Evolutionary conservation across 2,113 vertebrate genomes (phyloP).

Genomic region (Phalacrocorax aristotelis): DNA sequence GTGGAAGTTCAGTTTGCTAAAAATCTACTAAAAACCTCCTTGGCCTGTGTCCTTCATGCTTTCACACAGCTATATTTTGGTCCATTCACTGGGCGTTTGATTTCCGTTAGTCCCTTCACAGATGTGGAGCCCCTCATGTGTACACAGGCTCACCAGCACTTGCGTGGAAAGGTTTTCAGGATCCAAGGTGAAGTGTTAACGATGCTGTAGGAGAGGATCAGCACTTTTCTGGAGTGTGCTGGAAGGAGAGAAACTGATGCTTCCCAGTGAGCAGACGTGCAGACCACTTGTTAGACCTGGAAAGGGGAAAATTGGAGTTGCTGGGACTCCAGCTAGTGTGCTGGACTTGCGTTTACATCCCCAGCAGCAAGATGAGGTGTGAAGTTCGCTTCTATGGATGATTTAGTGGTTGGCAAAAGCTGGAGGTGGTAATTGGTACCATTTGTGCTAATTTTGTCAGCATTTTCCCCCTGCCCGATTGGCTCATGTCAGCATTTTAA

Average conservation of each 20-base stretch:
- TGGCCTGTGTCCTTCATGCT: not conserved
- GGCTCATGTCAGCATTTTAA: not conserved
- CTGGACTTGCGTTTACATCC: not conserved
- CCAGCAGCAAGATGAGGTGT: constrained; percentile 31
- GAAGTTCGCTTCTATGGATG: constrained; percentile 10
- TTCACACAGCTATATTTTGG: not conserved
- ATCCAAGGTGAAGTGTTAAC: not conserved
- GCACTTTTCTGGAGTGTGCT: not conserved
- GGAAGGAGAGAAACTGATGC: not conserved
- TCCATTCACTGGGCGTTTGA: not conserved
- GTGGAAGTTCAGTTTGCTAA: not conserved
- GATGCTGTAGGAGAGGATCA: not conserved
- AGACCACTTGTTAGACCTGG: not conserved
- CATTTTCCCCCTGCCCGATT: not conserved
- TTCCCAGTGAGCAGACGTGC: not conserved
- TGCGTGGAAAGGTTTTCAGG: not conserved
- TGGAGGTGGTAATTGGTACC: constrained; percentile 23
- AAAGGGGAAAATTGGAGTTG: not conserved
- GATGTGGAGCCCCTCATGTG: not conserved
- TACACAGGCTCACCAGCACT: not conserved
- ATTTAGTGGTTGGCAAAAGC: constrained; percentile 13
- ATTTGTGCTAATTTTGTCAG: constrained; percentile 27
- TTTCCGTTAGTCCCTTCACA: not conserved
- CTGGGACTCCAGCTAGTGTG: not conserved
- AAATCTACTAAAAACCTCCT: not conserved